Evolutionary conservation across 2,113 vertebrate genomes (phyloP), one percentile per base, ranked within the genome.

Genomic region (Ictalurus punctatus): DNA sequence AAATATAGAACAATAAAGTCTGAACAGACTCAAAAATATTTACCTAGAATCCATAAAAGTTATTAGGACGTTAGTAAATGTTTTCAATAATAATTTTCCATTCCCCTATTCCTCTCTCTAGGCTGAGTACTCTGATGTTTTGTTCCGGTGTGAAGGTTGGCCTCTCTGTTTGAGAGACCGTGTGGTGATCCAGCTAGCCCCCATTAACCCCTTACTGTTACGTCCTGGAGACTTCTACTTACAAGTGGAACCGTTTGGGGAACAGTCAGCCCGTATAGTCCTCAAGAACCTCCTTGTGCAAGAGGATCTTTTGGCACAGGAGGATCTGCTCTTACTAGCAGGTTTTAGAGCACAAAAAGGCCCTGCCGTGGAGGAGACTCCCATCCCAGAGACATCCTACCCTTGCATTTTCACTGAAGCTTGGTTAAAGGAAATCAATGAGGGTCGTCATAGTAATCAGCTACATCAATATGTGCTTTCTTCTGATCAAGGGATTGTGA

Each of bases 131-230:
- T 94, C 95, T 48, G 97, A 97, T 90, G 94, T 96, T 93, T 95
- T 99, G 91, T 99, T 99, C 94, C 95, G 96, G 89, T 97, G 96
- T 2, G 97, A 98, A 90, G 98, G 98, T 90, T 99, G 98, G 98
- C 98, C 98, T 0, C 93, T 99, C 83, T 99, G 98, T 90, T 96
- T 98, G 44, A 95, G 94, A 0, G 96, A 97, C 83, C 96, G 96
- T 86, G 96, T 98, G 0, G 97, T 98, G 2, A 94, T 99, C 91
- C 98, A 99, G 93, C 94, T 99, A 0, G 97, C 97, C 0, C 95
- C 97, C 0, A 96, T 99, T 88, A 99, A 97, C 88, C 97, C 97
- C 1, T 95, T 99, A 92, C 93, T 98, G 34, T 90, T 99, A 92
- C 97, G 97, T 25, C 96, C 96, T 0, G 95, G 97, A 94, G 98